Base-by-base conservation (phyloP, 1,140 invertebrate species). In the Drosophila ogumai region DNA sequence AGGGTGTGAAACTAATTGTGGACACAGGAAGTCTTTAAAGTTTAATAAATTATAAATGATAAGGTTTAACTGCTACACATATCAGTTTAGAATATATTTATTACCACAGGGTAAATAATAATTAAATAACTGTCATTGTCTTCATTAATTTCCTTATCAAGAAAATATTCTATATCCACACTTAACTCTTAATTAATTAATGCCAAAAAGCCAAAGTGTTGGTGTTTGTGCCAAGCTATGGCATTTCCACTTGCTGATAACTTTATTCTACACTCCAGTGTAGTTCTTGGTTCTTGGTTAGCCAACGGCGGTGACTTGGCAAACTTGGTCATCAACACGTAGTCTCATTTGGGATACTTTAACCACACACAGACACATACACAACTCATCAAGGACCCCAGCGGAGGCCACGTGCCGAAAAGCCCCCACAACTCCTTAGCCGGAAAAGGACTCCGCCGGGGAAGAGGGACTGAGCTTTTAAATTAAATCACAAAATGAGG, bases 401-500 rank as follows among this genome's bases (percentile, higher is more conserved):
- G 41, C 38, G 28, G 44, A 69, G 43, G 78, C 79, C 61, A 82
- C 68, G 73, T 84, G 56, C 76, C 64, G 72, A 41, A 59, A 67
- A 66, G 57, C 64, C 38, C 38, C 17, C 36, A 31, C 9, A 12
- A 58, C 57, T 79, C 40, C 66, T 34, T 13, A 13, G 13, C 31
- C 28, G 22, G 41, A 10, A 64, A 49, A 13, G 41, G 67, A 71
- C 36, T 41, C 15, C 7, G 31, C 49, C 49, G 50, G 38, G 59
- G 43, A 17, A 41, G 54, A 63, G 59, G 75, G 50, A 43, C 55
- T 64, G 75, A 72, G 84, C 84, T 87, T 82, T 87, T 87, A 87
- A 87, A 87, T 87, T 87, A 87, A 87, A 87, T 87, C 84, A 88
- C 84, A 88, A 84, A 84, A 88, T 84, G 86, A 59, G 79, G 85